Conservation (phyloP, 2,797 vertebrate species). For the Dicrostonyx torquatus region DNA sequence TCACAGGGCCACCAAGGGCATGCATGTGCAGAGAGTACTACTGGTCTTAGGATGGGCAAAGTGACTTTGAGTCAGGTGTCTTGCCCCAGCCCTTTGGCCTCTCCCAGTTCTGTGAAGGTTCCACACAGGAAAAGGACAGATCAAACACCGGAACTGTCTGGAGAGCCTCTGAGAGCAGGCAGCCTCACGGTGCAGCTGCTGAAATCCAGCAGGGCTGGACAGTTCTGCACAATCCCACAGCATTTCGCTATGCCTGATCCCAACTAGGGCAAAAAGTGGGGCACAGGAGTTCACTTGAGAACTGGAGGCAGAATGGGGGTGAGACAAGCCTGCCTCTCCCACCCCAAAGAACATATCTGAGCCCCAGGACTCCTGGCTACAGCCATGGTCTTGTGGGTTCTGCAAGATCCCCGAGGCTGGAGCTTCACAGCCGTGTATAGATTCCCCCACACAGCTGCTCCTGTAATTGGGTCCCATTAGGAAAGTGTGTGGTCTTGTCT, state of each 20-base stretch:
- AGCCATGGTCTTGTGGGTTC: background rate
- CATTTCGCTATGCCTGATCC: rapidly evolving
- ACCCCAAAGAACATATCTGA: background rate
- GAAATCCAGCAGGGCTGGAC: rapidly evolving
- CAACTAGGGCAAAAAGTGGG: rapidly evolving
- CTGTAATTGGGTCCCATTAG: background rate
- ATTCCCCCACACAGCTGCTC: conserved; percentile 20
- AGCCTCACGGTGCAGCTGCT: rapidly evolving
- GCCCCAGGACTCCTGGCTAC: background rate
- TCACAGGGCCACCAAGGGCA: background rate
- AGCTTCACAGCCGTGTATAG: background rate
- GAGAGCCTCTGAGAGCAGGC: background rate
- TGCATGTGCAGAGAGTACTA: rapidly evolving
- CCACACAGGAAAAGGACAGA: rapidly evolving
- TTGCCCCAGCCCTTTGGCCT: rapidly evolving
- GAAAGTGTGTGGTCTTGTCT: background rate
- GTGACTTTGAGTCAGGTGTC: rapidly evolving
- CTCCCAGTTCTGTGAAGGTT: rapidly evolving
- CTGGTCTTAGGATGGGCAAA: no score
- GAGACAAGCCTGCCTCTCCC: background rate
- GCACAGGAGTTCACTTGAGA: no score
- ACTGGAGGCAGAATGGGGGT: rapidly evolving
- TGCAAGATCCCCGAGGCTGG: background rate
- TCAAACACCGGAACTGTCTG: rapidly evolving
- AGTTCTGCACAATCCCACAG: rapidly evolving